These are phyloP conservation scores for Neogobius melanostomus DNA, from an alignment of 2,113 vertebrate genomes.

Conservation along the genomic window DNA sequence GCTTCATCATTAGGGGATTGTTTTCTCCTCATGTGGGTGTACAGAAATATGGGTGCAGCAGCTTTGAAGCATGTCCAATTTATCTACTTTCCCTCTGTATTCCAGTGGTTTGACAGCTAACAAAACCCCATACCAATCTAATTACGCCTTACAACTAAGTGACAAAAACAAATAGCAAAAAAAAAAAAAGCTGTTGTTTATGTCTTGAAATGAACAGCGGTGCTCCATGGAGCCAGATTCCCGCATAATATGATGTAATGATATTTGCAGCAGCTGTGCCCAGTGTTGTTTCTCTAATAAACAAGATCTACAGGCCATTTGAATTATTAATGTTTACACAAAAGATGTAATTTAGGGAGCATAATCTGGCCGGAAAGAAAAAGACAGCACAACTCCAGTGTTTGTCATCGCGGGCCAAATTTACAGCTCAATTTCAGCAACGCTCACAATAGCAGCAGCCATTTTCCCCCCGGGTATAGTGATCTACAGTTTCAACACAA, in stretches of 20 bases:
- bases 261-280: conserved; percentile 7
- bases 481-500: conserved; percentile 3
- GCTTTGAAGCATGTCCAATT: conserved; percentile 24
- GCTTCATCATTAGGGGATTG: conserved; percentile 23
- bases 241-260: conserved; percentile 3
- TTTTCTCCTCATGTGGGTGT: conserved; percentile 22
- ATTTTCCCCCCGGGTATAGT: background rate
- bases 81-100: conserved; percentile 31
- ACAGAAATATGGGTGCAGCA: conserved; percentile 17
- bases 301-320: conserved; percentile 8
- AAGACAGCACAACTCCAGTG: background rate
- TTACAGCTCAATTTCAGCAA: conserved; percentile 6
- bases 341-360: conserved; percentile 11
- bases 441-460: background rate
- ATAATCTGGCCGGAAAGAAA: background rate
- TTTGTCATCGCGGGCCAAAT: background rate
- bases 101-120: conserved; percentile 13
- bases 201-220: conserved; percentile 6
- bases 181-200: background rate
- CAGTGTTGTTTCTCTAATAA: conserved; percentile 11
- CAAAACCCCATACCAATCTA: conserved; percentile 10
- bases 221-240: background rate
- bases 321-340: conserved; percentile 30
- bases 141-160: conserved; percentile 23
- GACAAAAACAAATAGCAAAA: background rate